Conservation (phyloP, 2,888 invertebrate genomes). For the Xanthia togata region DNA sequence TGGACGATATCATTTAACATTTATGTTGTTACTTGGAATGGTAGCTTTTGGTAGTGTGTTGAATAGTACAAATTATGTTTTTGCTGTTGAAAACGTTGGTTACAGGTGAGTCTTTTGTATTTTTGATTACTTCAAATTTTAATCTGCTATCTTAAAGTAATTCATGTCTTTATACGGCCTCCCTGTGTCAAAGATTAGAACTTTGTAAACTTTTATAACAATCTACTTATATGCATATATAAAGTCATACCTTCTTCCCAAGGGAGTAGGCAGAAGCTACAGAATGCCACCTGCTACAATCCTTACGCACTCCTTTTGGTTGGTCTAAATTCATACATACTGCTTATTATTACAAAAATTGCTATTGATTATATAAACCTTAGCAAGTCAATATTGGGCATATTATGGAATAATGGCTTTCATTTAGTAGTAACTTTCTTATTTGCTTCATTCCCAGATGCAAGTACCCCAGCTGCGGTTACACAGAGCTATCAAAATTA, state of each 20-base stretch:
- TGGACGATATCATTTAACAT: conserved; percentile 62
- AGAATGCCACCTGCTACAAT: background rate
- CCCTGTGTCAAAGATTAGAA: no score
- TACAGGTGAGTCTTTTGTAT: conserved; percentile 51
- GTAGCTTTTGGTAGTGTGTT: conserved; percentile 41
- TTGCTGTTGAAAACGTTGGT: conserved; percentile 60
- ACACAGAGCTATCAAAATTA: conserved; percentile 27
- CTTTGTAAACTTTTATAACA: background rate
- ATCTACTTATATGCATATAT: background rate
- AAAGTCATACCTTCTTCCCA: background rate
- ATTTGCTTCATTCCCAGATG: conserved; percentile 48
- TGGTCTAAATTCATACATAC: background rate
- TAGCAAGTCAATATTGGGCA: no score
- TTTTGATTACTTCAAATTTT: background rate
- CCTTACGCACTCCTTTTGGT: background rate
- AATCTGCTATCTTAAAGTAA: background rate
- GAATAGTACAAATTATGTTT: conserved; percentile 62
- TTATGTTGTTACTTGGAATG: conserved; percentile 54
- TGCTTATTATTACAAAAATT: background rate
- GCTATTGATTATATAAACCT: no score
- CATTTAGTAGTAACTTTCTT: background rate
- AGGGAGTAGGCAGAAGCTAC: background rate
- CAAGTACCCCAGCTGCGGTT: conserved; percentile 42
- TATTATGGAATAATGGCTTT: background rate
- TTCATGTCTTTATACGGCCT: background rate